Evolutionary conservation across 2,797 vertebrate species (phyloP).

Genomic region (Psittacula derbiana): DNA sequence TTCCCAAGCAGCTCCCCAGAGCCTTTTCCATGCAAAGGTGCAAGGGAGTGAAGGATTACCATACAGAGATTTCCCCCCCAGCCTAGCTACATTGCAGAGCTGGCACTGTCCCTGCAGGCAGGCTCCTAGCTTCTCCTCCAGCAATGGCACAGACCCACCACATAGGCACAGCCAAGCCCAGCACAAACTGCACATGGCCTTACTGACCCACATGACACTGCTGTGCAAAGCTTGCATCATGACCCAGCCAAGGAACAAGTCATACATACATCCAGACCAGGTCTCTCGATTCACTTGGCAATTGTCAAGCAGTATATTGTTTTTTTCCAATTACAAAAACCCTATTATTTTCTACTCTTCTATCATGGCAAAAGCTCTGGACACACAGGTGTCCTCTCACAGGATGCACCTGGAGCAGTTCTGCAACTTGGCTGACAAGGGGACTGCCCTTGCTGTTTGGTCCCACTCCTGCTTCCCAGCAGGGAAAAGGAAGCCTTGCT

Average conservation of each 20-base stretch:
- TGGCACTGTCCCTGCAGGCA: background rate
- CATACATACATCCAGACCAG: background rate
- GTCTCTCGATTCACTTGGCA: background rate
- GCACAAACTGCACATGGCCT: background rate
- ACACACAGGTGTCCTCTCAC: background rate
- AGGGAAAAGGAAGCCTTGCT: background rate
- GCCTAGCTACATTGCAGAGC: background rate
- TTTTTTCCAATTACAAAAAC: background rate
- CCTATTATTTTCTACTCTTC: background rate
- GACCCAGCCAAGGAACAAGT: background rate
- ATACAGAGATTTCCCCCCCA: accelerated
- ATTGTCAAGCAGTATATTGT: background rate
- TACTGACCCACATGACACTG: background rate
- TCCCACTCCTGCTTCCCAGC: background rate
- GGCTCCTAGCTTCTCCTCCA: background rate
- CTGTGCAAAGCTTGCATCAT: background rate
- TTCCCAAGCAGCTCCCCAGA: background rate
- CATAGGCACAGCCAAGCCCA: background rate
- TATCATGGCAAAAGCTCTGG: background rate
- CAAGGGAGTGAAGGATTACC: background rate
- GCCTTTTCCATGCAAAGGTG: background rate
- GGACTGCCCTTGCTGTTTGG: background rate
- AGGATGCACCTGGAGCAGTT: background rate
- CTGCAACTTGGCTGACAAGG: background rate
- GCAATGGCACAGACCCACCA: background rate